phyloP scores from a whole-genome alignment of 2,797 vertebrate species.

The Amblyopsis hoosieri region DNA sequence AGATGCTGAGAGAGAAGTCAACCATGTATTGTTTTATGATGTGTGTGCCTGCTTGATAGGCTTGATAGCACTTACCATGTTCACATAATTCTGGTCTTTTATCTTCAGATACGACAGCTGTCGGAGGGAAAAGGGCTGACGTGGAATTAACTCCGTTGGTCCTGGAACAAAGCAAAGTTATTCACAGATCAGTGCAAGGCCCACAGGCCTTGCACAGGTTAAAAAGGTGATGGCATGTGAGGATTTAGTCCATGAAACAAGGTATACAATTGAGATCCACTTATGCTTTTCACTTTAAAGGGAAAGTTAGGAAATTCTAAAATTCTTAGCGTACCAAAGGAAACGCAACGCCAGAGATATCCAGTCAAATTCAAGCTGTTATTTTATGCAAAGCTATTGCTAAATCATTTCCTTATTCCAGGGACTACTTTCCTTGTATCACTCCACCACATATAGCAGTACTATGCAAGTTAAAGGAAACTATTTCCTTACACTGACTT shows the following conservation, averaged over 20 bases:
- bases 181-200: slow-evolving; percentile 10
- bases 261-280: background rate
- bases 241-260: background rate
- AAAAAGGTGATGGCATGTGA: slow-evolving; percentile 5
- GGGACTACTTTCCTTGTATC: too few relatives aligned
- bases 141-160: slow-evolving; percentile 10
- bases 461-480: too few relatives aligned
- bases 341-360: too few relatives aligned
- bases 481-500: too few relatives aligned
- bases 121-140: slow-evolving; percentile 3
- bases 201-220: background rate
- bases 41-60: slow-evolving; percentile 14
- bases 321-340: too few relatives aligned
- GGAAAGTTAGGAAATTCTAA: too few relatives aligned
- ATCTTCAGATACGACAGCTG: slow-evolving; percentile 19
- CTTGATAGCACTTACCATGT: background rate
- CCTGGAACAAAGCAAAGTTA: slow-evolving; percentile 18
- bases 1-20: slow-evolving; percentile 3
- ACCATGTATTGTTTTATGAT: slow-evolving; percentile 12
- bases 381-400: too few relatives aligned
- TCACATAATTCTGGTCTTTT: slow-evolving; percentile 4
- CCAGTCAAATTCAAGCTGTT: too few relatives aligned
- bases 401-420: too few relatives aligned
- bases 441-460: too few relatives aligned
- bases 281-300: background rate